These are phyloP conservation scores for Carpatolechia fugitivella DNA, from an alignment of 2,888 invertebrate species.

Conservation along the genomic window DNA sequence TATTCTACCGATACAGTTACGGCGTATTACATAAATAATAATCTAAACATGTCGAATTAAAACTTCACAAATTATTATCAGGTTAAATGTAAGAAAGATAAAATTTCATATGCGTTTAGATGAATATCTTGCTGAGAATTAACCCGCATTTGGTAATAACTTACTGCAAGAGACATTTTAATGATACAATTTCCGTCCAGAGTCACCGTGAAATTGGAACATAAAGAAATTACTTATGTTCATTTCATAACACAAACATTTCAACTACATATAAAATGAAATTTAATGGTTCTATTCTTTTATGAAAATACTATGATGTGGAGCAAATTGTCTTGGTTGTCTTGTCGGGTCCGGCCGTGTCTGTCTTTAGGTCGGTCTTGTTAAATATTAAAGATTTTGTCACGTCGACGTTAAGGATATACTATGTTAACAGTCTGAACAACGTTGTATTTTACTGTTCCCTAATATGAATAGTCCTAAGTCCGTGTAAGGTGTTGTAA, in stretches of 20 bases:
- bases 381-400: too few relatives aligned
- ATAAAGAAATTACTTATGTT: neutral
- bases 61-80: neutral
- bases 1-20: neutral
- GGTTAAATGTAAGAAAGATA: neutral
- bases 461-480: neutral
- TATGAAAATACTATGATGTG: neutral
- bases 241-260: neutral
- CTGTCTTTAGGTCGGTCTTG: too few relatives aligned
- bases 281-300: neutral
- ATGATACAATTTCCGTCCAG: constrained; percentile 5
- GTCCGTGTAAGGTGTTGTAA: neutral
- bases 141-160: constrained; percentile 4
- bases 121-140: neutral
- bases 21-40: neutral
- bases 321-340: too few relatives aligned
- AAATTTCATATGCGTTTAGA: neutral
- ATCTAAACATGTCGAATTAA: neutral
- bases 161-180: constrained; percentile 2
- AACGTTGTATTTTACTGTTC: too few relatives aligned
- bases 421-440: too few relatives aligned
- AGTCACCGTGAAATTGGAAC: neutral
- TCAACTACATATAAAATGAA: neutral
- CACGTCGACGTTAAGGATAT: too few relatives aligned
- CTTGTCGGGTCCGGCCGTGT: too few relatives aligned